These are phyloP conservation scores for Coleophora deauratella DNA, from an alignment of 2,888 invertebrate genomes.

Conservation along the genomic window DNA sequence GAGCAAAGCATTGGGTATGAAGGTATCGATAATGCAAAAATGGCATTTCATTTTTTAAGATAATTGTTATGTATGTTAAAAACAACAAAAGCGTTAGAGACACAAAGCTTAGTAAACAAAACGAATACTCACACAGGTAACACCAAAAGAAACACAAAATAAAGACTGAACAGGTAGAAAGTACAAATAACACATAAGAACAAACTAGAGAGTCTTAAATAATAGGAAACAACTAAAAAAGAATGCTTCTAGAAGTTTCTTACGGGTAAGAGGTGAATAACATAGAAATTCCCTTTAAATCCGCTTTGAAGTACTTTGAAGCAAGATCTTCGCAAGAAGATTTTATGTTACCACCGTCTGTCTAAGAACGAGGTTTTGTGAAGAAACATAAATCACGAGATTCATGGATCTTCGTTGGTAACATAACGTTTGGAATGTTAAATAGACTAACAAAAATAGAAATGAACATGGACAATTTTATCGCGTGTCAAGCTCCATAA, in stretches of 20 bases:
- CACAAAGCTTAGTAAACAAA: conserved; percentile 10
- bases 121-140: conserved; percentile 13
- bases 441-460: not conserved
- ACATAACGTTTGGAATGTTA: not conserved
- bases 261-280: no score
- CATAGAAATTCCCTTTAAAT: no score
- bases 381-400: not conserved
- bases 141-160: conserved; percentile 12
- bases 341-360: no score
- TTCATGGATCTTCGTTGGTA: not conserved
- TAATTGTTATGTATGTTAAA: not conserved
- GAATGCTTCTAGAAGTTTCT: no score
- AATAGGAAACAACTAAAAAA: no score
- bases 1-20: not conserved
- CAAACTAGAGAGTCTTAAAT: no score
- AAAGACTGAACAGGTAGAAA: conserved; percentile 1
- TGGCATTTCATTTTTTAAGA: not conserved
- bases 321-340: no score
- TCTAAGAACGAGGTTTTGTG: no score
- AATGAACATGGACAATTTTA: not conserved
- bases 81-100: conserved; percentile 4
- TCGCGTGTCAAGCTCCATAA: not conserved
- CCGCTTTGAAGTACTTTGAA: no score
- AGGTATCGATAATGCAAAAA: not conserved
- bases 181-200: conserved; percentile 7